These are phyloP conservation scores for Echinops telfairi DNA, from an alignment of 2,113 vertebrate species.

Conservation along the genomic window DNA sequence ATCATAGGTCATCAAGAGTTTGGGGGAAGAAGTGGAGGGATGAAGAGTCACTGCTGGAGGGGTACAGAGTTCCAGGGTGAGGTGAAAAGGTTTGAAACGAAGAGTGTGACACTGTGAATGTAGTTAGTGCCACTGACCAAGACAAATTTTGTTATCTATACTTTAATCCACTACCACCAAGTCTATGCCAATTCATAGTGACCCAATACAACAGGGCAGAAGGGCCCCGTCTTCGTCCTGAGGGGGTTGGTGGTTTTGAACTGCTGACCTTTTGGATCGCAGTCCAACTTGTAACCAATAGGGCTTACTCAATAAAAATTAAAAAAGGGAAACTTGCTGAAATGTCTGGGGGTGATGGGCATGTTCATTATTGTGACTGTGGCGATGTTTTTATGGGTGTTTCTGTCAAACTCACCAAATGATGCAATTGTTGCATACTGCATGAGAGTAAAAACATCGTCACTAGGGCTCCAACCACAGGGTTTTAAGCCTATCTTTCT, in stretches of 20 bases:
- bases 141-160: no score
- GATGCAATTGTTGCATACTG: not conserved
- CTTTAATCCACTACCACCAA: no score
- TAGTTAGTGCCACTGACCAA: not conserved
- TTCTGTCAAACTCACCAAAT: not conserved
- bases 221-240: no score
- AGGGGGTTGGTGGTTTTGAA: no score
- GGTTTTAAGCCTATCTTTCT: no score
- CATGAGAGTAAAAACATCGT: no score
- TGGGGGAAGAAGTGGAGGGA: not conserved
- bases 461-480: no score
- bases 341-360: not conserved
- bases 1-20: not conserved
- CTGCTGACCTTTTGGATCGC: no score
- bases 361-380: constrained; percentile 21
- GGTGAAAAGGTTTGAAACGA: not conserved
- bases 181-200: no score
- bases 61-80: not conserved
- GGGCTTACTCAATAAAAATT: no score
- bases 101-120: not conserved
- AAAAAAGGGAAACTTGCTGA: constrained; percentile 18
- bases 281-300: no score
- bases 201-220: no score
- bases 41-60: not conserved
- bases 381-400: not conserved